Percentiles rank a stretch among this genome's conserved stretches.
Conservation (phyloP, 2,113 vertebrate species). For the Pangasianodon hypophthalmus region DNA sequence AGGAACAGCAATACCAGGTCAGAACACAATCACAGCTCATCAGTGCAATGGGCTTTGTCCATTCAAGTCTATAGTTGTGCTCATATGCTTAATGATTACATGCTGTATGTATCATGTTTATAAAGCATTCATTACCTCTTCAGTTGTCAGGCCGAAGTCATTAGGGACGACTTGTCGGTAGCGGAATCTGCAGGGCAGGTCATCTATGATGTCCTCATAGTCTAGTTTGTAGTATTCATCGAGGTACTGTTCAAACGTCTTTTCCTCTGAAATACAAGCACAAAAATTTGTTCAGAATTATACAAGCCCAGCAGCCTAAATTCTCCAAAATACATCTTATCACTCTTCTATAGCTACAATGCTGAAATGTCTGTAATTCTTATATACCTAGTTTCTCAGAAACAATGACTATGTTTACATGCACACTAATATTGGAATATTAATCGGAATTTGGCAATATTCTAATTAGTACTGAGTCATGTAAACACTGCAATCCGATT, state of each 20-base stretch:
- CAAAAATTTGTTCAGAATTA: neutral
- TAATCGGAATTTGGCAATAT: too few relatives aligned
- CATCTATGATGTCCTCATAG: constrained; percentile 87
- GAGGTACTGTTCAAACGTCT: constrained; percentile 84
- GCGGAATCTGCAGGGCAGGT: constrained; percentile 87
- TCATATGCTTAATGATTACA: neutral
- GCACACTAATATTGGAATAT: too few relatives aligned
- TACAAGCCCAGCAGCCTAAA: neutral
- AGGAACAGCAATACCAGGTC: constrained; percentile 76
- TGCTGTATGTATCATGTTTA: neutral
- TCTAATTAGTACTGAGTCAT: too few relatives aligned
- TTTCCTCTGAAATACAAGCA: constrained; percentile 73
- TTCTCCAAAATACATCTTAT: neutral
- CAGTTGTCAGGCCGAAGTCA: constrained; percentile 82
- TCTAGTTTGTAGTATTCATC: constrained; percentile 87
- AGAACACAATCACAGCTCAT: constrained; percentile 70
- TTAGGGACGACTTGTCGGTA: constrained; percentile 84
- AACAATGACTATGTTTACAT: neutral
- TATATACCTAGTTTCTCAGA: neutral
- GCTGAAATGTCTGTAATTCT: neutral
- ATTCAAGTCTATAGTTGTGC: neutral
- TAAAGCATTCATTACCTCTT: constrained; percentile 75
- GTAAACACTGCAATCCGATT: too few relatives aligned
- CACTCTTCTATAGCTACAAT: neutral
- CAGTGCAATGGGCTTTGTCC: constrained; percentile 61